phyloP scores from a whole-genome alignment of 2,113 vertebrate genomes.

The Proteles cristata region DNA sequence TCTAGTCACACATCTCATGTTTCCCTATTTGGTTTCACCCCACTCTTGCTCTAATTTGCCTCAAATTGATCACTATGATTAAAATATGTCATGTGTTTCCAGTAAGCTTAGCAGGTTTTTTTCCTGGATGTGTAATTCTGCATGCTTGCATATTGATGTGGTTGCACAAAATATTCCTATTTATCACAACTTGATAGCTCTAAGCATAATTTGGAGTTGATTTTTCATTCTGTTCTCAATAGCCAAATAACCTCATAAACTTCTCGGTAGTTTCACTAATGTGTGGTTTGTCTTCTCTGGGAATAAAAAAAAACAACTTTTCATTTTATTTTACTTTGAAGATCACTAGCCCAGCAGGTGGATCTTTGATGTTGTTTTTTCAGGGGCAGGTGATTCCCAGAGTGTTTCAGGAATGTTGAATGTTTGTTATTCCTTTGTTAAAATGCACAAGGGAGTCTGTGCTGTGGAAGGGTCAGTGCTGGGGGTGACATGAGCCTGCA shows the following conservation, averaged over 20 bases:
- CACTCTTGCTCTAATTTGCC: not conserved
- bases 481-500: not conserved
- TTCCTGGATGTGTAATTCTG: not conserved
- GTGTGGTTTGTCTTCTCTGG: not conserved
- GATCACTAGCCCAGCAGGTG: not conserved
- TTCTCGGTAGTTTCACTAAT: not conserved
- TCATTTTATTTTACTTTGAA: not conserved
- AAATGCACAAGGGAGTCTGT: not conserved
- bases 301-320: not conserved
- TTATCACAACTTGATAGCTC: not conserved
- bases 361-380: not conserved
- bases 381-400: not conserved
- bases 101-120: not conserved
- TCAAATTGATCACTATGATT: not conserved
- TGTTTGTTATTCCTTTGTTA: not conserved
- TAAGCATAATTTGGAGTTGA: not conserved
- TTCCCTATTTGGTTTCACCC: not conserved
- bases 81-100: constrained; percentile 25
- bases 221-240: constrained; percentile 20
- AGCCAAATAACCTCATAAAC: not conserved
- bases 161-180: not conserved
- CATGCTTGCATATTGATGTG: constrained; percentile 4
- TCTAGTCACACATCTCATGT: not conserved
- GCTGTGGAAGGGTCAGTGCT: not conserved
- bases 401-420: too few species aligned